Conservation (phyloP, 1,140 invertebrate species). For the Heliconius nattereri region DNA sequence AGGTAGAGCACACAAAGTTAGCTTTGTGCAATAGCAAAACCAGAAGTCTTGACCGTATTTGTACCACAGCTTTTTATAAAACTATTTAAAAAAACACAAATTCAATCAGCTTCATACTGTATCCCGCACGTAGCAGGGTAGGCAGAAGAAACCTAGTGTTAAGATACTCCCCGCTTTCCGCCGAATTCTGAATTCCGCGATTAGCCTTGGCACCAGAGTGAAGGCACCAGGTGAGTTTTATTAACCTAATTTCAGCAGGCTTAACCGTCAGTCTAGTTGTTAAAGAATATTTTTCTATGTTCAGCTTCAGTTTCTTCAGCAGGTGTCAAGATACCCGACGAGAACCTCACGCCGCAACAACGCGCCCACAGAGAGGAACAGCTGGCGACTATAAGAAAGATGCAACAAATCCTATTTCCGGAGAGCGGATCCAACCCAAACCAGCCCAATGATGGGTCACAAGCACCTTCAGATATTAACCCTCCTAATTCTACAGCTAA, state of each 20-base stretch:
- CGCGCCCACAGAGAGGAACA: constrained; percentile 95
- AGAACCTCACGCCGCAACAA: constrained; percentile 98
- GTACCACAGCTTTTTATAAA: not conserved
- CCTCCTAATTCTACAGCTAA: constrained; percentile 71
- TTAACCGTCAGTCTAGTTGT: constrained; percentile 28
- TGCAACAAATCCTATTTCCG: constrained; percentile 95
- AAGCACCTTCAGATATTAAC: constrained; percentile 61
- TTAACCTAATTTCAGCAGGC: not conserved
- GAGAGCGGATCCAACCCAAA: constrained; percentile 82
- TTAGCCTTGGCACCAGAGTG: too few species aligned
- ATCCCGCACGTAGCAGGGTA: too few species aligned
- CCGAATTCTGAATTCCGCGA: too few species aligned
- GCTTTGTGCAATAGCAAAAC: too few species aligned
- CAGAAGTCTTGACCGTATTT: too few species aligned
- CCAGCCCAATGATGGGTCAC: constrained; percentile 63
- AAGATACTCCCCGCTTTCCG: too few species aligned
- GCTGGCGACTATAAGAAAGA: constrained; percentile 93
- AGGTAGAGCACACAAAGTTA: too few species aligned
- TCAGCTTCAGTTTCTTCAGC: constrained; percentile 57
- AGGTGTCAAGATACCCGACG: constrained; percentile 96
- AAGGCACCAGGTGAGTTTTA: too few species aligned
- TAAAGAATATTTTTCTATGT: constrained; percentile 45
- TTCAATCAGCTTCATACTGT: too few species aligned
- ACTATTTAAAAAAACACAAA: not conserved
- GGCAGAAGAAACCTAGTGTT: too few species aligned